A percentile compares a stretch with the other conserved stretches of the same genome.
Evolutionary conservation across 2,888 invertebrate species (phyloP).

Genomic region (Folsomia candida): DNA sequence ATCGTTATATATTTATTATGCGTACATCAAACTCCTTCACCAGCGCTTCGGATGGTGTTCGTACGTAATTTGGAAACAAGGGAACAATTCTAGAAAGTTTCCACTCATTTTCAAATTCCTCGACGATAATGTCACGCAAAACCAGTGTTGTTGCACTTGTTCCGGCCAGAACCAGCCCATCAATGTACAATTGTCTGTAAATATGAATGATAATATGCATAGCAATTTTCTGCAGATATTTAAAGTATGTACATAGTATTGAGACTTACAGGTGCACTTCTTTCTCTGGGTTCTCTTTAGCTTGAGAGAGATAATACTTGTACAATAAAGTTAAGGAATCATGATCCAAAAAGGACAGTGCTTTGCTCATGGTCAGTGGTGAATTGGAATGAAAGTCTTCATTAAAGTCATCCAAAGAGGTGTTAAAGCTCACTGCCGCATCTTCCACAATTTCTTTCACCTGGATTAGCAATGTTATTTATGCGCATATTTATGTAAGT

Average conservation of each 20-base stretch:
- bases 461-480: background rate
- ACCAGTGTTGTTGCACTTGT: constrained; percentile 39
- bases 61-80: constrained; percentile 40
- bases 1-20: too few species aligned
- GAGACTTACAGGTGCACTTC: constrained; percentile 37
- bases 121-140: constrained; percentile 42
- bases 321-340: constrained; percentile 40
- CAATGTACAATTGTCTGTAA: constrained; percentile 47
- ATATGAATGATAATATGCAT: background rate
- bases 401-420: constrained; percentile 26
- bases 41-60: constrained; percentile 46
- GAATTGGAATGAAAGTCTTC: constrained; percentile 40
- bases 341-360: constrained; percentile 44
- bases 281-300: constrained; percentile 22
- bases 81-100: constrained; percentile 31
- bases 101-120: constrained; percentile 25
- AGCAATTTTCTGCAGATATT: background rate
- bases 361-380: constrained; percentile 34
- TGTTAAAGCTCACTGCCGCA: constrained; percentile 33
- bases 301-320: constrained; percentile 24
- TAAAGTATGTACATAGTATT: background rate
- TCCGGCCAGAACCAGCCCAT: constrained; percentile 43
- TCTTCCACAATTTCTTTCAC: constrained; percentile 19
- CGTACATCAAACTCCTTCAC: constrained; percentile 48
- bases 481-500: background rate